Evolutionary conservation across 2,888 invertebrate species (phyloP).

Genomic region (Lacanobia wlatinum): DNA sequence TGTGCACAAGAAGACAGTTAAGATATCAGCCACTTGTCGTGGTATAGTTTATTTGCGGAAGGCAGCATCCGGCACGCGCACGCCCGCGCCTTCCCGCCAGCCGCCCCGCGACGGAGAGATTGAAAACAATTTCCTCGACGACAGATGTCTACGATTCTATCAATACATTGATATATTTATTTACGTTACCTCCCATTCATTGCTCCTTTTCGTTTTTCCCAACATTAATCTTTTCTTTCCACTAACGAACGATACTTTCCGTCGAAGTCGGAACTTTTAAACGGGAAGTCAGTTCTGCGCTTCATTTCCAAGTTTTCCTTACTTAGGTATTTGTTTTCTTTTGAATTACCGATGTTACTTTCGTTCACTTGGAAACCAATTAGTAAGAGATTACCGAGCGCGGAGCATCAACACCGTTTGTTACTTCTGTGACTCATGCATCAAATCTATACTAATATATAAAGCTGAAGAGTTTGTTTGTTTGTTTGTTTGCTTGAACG

Average conservation of each 20-base stretch:
- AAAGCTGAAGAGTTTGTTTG: too few species aligned
- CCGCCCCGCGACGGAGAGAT: slow-evolving; percentile 45
- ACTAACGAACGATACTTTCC: slow-evolving; percentile 57
- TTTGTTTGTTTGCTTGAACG: too few species aligned
- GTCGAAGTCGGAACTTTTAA: slow-evolving; percentile 53
- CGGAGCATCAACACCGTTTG: background rate
- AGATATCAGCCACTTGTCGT: slow-evolving; percentile 49
- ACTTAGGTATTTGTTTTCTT: slow-evolving; percentile 52
- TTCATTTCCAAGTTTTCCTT: slow-evolving; percentile 54
- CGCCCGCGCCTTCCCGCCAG: slow-evolving; percentile 34
- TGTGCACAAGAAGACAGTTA: slow-evolving; percentile 21
- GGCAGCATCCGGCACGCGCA: slow-evolving; percentile 50
- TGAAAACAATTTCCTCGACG: slow-evolving; percentile 67
- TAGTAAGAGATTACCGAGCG: background rate
- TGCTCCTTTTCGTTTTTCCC: slow-evolving; percentile 41
- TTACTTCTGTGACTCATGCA: slow-evolving; percentile 4
- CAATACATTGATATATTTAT: slow-evolving; percentile 59
- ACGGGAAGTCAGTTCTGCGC: slow-evolving; percentile 49
- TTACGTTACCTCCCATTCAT: slow-evolving; percentile 53
- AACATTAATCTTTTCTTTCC: slow-evolving; percentile 56
- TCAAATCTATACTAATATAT: background rate
- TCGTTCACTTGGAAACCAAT: slow-evolving; percentile 27
- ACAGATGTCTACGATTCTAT: slow-evolving; percentile 60
- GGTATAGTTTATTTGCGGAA: slow-evolving; percentile 62
- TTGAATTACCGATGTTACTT: slow-evolving; percentile 51